Conservation (phyloP, 2,888 invertebrate genomes). For the Drosophila paranaensis region DNA sequence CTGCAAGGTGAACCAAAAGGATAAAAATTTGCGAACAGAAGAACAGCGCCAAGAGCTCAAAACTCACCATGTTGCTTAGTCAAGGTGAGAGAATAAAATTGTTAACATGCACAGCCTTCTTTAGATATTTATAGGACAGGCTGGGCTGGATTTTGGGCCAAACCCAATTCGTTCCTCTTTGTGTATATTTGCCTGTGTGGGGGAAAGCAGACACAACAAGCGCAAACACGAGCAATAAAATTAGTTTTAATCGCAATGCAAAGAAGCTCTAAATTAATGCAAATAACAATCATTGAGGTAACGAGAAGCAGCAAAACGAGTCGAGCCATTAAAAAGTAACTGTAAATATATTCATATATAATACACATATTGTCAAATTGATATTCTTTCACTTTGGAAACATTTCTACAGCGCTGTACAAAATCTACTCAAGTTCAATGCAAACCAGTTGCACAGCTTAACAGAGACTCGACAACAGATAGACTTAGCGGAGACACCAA, state of each 20-base stretch:
- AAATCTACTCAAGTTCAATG: conserved; percentile 18
- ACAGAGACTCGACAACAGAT: conserved; percentile 1
- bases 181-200: too few species aligned
- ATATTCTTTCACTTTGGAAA: conserved; percentile 23
- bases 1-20: conserved; percentile 16
- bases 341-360: conserved; percentile 18
- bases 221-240: conserved; percentile 11
- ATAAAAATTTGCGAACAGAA: neutral
- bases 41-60: neutral
- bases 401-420: conserved; percentile 3
- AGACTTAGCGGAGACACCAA: conserved; percentile 44
- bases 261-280: conserved; percentile 18
- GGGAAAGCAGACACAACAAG: conserved; percentile 6
- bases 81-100: conserved; percentile 42
- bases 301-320: conserved; percentile 36
- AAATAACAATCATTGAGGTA: conserved; percentile 8
- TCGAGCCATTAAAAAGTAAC: conserved; percentile 34
- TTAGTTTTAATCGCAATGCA: conserved; percentile 17
- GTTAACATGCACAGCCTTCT: conserved; percentile 16
- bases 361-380: conserved; percentile 2
- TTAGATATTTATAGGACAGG: conserved; percentile 58
- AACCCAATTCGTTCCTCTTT: conserved; percentile 18
- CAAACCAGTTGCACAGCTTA: conserved; percentile 31
- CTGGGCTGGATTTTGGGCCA: neutral
- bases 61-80: conserved; percentile 64